Conservation (phyloP, 2,113 vertebrate species). For the Phalacrocorax pelagicus region DNA sequence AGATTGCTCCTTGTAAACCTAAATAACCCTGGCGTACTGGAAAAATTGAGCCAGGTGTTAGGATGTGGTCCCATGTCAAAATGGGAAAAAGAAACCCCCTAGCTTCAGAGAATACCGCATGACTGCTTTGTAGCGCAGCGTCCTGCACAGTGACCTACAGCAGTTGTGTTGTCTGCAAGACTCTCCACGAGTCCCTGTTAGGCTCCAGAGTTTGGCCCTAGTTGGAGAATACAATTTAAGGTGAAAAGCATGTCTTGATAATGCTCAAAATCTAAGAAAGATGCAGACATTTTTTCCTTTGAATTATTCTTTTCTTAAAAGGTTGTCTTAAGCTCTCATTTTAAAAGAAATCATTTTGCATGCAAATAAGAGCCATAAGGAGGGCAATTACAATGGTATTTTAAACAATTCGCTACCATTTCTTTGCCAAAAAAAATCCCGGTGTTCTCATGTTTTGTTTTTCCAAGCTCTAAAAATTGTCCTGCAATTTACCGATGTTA, state of each 20-base stretch:
- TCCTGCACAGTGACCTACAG: background rate
- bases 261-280: background rate
- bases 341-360: constrained; percentile 48
- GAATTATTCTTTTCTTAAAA: constrained; percentile 3
- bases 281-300: background rate
- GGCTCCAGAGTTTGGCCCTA: background rate
- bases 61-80: background rate
- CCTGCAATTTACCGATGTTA: constrained; percentile 53
- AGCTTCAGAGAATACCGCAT: background rate
- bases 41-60: background rate
- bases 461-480: constrained; percentile 51
- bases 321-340: constrained; percentile 39
- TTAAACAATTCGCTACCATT: constrained; percentile 53
- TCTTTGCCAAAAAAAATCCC: constrained; percentile 61
- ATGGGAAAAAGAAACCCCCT: background rate
- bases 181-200: background rate
- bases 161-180: background rate
- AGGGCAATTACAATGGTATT: constrained; percentile 67
- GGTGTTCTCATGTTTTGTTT: constrained; percentile 51
- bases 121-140: background rate
- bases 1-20: background rate
- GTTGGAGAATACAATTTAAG: background rate
- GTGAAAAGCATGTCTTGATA: background rate
- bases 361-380: constrained; percentile 54
- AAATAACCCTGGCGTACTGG: background rate